These are phyloP conservation scores for Psittacula cyanocephala DNA, from an alignment of 2,113 vertebrate genomes.

Conservation along the genomic window DNA sequence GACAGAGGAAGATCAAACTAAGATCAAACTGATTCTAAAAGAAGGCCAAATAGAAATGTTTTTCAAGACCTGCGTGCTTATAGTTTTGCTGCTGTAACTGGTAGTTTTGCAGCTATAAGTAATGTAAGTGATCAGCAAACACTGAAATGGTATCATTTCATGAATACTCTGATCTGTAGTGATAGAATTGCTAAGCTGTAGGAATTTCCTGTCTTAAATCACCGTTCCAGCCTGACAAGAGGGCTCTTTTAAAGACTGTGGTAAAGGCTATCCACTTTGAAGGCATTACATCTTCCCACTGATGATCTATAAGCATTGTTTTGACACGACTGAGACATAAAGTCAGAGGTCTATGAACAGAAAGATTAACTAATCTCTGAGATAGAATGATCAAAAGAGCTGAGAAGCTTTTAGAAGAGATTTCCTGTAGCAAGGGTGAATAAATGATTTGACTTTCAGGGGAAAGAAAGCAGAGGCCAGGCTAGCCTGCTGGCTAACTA, in stretches of 20 bases:
- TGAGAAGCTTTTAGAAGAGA: not conserved
- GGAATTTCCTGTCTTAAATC: not conserved
- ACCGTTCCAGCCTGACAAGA: not conserved
- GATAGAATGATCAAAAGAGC: slow-evolving; percentile 32
- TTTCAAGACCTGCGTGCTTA: not conserved
- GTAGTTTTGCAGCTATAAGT: not conserved
- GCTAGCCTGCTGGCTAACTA: not conserved
- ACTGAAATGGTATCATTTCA: not conserved
- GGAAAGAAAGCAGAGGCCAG: not conserved
- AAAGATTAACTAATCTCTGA: slow-evolving; percentile 32
- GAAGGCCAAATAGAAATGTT: not conserved
- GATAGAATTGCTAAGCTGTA: not conserved
- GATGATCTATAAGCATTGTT: not conserved
- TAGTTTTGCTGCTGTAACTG: not conserved
- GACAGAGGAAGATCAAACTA: not conserved
- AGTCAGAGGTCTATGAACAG: slow-evolving; percentile 14
- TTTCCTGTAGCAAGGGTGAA: not conserved
- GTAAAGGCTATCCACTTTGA: not conserved
- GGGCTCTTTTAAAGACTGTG: not conserved
- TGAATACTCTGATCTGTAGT: not conserved
- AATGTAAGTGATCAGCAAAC: not conserved
- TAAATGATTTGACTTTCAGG: not conserved
- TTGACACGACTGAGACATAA: slow-evolving; percentile 1
- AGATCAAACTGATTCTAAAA: not conserved
- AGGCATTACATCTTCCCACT: not conserved